phyloP scores from a whole-genome alignment of 2,797 vertebrate genomes.

The Sebastiscus tertius region DNA sequence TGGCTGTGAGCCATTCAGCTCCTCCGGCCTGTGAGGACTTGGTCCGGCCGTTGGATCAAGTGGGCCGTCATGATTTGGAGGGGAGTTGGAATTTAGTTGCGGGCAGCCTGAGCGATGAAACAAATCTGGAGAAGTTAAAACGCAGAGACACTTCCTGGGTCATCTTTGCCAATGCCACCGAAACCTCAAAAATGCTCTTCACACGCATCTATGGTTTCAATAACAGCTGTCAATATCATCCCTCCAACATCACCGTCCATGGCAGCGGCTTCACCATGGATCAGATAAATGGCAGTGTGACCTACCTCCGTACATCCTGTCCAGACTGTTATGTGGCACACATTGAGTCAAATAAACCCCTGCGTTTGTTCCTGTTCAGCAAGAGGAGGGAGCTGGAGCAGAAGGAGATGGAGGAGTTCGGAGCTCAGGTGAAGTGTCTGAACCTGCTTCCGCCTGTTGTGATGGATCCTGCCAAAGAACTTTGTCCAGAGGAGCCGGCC shows the following conservation, averaged over 20 bases:
- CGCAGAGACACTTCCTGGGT: not conserved
- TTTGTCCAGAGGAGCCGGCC: not conserved
- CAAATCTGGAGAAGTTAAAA: not conserved
- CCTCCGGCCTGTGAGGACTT: conserved; percentile 36
- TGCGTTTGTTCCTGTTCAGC: conserved; percentile 32
- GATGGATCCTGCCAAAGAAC: conserved; percentile 12
- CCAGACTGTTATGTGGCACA: conserved; percentile 22
- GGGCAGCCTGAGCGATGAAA: not conserved
- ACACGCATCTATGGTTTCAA: not conserved
- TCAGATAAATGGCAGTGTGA: not conserved
- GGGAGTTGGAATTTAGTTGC: conserved; percentile 32
- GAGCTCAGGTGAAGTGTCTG: conserved; percentile 21
- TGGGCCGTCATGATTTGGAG: not conserved
- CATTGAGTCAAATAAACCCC: not conserved
- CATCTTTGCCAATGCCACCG: not conserved
- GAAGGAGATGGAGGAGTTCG: conserved; percentile 24
- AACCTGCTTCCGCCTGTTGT: not conserved
- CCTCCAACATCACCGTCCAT: conserved; percentile 24
- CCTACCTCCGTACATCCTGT: conserved; percentile 2
- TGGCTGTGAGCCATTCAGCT: conserved; percentile 11
- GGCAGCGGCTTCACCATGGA: conserved; percentile 11
- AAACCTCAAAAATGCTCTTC: conserved; percentile 1
- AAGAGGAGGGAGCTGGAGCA: conserved; percentile 14
- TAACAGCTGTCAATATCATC: not conserved
- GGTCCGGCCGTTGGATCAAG: conserved; percentile 11